Conservation (phyloP, 2,888 invertebrate species). For the Abrostola tripartita region DNA sequence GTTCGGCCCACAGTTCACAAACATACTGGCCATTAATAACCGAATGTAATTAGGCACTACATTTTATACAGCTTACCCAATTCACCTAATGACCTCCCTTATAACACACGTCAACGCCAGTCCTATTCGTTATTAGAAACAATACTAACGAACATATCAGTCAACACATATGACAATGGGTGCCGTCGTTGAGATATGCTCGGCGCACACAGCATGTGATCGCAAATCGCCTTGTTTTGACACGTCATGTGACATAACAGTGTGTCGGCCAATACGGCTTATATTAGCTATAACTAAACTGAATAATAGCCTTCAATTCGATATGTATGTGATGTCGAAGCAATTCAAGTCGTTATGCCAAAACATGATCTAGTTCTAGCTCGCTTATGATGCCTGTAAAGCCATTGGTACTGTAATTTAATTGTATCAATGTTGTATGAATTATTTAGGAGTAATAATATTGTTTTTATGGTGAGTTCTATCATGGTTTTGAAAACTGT, state of each 20-base stretch:
- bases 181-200: slow-evolving; percentile 22
- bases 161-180: slow-evolving; percentile 39
- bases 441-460: too few relatives aligned
- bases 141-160: slow-evolving; percentile 33
- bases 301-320: slow-evolving; percentile 33
- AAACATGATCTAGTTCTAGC: slow-evolving; percentile 19
- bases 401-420: too few relatives aligned
- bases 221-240: slow-evolving; percentile 53
- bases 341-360: slow-evolving; percentile 17
- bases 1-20: too few relatives aligned
- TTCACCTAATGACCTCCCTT: not conserved
- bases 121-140: slow-evolving; percentile 29
- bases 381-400: not conserved
- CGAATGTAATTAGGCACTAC: too few relatives aligned
- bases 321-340: slow-evolving; percentile 9
- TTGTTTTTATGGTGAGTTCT: too few relatives aligned
- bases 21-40: too few relatives aligned
- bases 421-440: too few relatives aligned
- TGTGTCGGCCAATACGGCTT: slow-evolving; percentile 13
- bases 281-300: slow-evolving; percentile 20
- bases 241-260: slow-evolving; percentile 36
- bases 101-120: slow-evolving; percentile 23
- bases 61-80: not conserved
- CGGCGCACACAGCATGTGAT: slow-evolving; percentile 35
- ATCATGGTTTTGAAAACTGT: too few relatives aligned